phyloP scores from a whole-genome alignment of 2,888 invertebrate genomes.

The Hipparchia sbordonii region DNA sequence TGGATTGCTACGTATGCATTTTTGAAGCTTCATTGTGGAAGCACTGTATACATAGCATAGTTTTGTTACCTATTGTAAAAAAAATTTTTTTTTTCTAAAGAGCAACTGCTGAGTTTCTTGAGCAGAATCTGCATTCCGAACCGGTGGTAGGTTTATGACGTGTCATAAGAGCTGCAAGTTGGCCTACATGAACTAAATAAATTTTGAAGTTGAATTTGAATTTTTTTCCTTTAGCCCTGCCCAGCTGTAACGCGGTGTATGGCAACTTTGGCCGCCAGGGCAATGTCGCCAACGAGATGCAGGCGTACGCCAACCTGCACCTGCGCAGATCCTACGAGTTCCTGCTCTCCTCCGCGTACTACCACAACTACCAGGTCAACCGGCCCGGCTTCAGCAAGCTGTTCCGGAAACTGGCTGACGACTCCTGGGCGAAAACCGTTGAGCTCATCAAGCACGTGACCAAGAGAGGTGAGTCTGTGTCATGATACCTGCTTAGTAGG shows the following conservation, averaged over 20 bases:
- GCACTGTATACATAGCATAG: no score
- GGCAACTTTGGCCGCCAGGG: constrained; percentile 82
- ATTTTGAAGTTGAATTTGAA: not conserved
- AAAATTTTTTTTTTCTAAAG: no score
- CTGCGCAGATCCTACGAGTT: constrained; percentile 89
- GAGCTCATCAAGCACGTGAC: constrained; percentile 90
- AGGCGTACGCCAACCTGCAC: constrained; percentile 85
- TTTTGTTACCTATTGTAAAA: no score
- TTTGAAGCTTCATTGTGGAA: no score
- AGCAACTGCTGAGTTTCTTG: no score
- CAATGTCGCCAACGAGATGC: constrained; percentile 66
- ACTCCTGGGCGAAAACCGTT: constrained; percentile 88
- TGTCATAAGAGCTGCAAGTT: no score
- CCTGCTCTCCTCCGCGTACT: constrained; percentile 88
- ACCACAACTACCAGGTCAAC: constrained; percentile 89
- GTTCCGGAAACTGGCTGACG: constrained; percentile 88
- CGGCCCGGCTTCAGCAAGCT: constrained; percentile 89
- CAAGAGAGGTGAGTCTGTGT: constrained; percentile 82
- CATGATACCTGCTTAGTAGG: not conserved
- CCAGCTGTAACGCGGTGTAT: constrained; percentile 85
- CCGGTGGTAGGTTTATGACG: no score
- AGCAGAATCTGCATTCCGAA: no score
- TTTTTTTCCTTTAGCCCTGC: constrained; percentile 53
- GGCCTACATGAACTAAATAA: no score
- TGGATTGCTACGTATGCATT: no score